phyloP scores from a whole-genome alignment of 1,140 invertebrate genomes.

The Tyrophagus putrescentiae region DNA sequence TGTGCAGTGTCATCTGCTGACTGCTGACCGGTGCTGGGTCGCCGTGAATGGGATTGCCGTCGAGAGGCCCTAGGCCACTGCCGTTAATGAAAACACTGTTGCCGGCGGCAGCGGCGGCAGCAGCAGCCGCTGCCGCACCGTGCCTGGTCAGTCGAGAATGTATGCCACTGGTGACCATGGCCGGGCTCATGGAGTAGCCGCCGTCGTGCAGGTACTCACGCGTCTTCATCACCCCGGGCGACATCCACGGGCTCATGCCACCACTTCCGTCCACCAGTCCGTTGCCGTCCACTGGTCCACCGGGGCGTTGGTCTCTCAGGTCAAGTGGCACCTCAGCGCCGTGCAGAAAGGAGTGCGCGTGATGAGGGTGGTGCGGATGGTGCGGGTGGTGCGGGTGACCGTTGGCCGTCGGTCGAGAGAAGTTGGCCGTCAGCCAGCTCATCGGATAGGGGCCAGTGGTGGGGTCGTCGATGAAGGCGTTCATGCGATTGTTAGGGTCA shows the following conservation, averaged over 20 bases:
- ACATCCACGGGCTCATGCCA: constrained; percentile 23
- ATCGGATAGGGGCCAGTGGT: too few relatives aligned
- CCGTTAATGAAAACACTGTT: constrained; percentile 21
- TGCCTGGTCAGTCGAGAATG: not conserved
- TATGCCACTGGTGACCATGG: constrained; percentile 13
- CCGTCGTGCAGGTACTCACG: constrained; percentile 19
- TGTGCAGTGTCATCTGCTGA: not conserved
- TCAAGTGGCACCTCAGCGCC: constrained; percentile 52
- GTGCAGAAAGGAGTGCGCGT: too few relatives aligned
- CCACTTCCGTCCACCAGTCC: constrained; percentile 1
- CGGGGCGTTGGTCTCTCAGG: constrained; percentile 55
- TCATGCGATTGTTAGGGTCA: constrained; percentile 6
- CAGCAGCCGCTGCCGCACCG: not conserved
- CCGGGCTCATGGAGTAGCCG: not conserved
- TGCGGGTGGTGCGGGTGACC: too few relatives aligned
- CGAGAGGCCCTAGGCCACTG: constrained; percentile 10
- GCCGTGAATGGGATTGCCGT: constrained; percentile 8
- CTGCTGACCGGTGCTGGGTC: not conserved
- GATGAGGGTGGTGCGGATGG: too few relatives aligned
- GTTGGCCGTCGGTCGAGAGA: not conserved
- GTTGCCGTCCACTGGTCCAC: too few relatives aligned
- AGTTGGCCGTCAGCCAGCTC: not conserved
- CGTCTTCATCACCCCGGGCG: constrained; percentile 13
- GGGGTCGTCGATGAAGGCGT: not conserved
- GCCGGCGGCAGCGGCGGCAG: not conserved